Conservation (phyloP, 2,888 invertebrate species). For the Argyra leucocephala region DNA sequence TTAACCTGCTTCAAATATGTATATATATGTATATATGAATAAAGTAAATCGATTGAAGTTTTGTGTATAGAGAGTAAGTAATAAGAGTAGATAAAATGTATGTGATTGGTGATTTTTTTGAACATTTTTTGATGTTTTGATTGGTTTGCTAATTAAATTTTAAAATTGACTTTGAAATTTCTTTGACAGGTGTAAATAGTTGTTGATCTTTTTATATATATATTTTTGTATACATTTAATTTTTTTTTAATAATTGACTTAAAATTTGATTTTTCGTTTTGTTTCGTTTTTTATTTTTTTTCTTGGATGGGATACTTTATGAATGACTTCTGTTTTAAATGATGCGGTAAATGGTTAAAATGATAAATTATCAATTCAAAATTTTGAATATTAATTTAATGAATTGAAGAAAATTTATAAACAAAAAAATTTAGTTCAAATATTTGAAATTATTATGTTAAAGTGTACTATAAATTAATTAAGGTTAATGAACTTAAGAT, state of each 20-base stretch:
- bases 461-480: no score
- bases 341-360: not conserved
- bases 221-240: not conserved
- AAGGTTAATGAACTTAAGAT: not conserved
- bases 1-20: not conserved
- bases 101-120: slow-evolving; percentile 4
- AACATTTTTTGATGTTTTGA: slow-evolving; percentile 3
- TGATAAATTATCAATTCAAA: not conserved
- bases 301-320: not conserved
- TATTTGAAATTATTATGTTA: not conserved
- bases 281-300: not conserved
- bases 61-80: not conserved
- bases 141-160: slow-evolving; percentile 4
- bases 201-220: not conserved
- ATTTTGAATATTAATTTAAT: not conserved
- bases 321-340: slow-evolving; percentile 4
- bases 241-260: not conserved
- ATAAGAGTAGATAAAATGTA: not conserved
- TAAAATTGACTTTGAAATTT: slow-evolving; percentile 6
- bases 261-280: not conserved
- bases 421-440: not conserved
- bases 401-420: not conserved
- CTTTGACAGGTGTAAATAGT: slow-evolving; percentile 6
- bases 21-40: not conserved
- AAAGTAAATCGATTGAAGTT: not conserved